Percentiles rank a stretch among this genome's conserved stretches.
These are phyloP conservation scores for Rugalucina vietnamica DNA, from an alignment of 2,888 invertebrate species.

Conservation along the genomic window DNA sequence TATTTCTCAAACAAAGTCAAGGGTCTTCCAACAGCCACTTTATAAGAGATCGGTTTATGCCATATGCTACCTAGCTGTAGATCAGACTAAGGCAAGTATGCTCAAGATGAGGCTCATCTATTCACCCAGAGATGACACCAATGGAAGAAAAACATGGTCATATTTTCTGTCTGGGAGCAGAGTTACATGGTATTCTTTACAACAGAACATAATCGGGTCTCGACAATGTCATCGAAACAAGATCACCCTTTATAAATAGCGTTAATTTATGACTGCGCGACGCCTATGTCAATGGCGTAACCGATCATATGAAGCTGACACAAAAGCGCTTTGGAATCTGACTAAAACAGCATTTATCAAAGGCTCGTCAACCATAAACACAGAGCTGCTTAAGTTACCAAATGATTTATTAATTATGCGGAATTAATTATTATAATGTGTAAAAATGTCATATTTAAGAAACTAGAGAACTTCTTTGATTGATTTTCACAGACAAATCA, in stretches of 20 bases:
- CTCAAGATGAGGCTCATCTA: too few species aligned
- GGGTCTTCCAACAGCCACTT: too few species aligned
- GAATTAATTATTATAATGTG: not conserved
- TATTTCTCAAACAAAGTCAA: too few species aligned
- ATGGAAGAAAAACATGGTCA: slow-evolving; percentile 3
- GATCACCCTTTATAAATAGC: not conserved
- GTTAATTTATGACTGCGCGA: not conserved
- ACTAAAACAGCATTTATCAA: not conserved
- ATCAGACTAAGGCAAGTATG: too few species aligned
- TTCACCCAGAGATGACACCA: not conserved
- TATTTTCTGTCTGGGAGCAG: not conserved
- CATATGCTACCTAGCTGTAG: too few species aligned
- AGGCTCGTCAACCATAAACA: not conserved
- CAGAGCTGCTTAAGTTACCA: not conserved
- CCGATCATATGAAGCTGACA: not conserved
- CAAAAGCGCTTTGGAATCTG: not conserved
- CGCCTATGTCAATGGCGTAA: not conserved
- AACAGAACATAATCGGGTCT: not conserved
- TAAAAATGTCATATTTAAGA: not conserved
- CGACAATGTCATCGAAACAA: slow-evolving; percentile 2
- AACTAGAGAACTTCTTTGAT: not conserved
- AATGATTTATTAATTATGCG: slow-evolving; percentile 5
- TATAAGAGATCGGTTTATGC: too few species aligned
- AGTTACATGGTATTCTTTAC: slow-evolving; percentile 5
- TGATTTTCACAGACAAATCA: too few species aligned